Conservation (phyloP, 2,113 vertebrate genomes). For the Corynorhinus townsendii region DNA sequence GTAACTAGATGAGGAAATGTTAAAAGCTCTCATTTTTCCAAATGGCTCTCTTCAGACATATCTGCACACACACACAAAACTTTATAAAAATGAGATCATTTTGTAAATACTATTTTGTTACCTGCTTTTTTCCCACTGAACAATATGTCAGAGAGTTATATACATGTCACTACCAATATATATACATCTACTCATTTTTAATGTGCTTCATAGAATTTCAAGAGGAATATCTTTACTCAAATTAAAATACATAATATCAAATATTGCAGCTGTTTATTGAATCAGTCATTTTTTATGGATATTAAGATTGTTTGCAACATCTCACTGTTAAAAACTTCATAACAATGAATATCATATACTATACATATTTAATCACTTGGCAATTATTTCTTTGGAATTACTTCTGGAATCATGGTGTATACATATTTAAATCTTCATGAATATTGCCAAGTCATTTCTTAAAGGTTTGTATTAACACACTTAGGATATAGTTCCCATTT, state of each 20-base stretch:
- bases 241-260: not conserved
- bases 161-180: not conserved
- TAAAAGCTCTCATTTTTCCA: not conserved
- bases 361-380: not conserved
- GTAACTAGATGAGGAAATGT: not conserved
- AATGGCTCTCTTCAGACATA: not conserved
- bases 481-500: not conserved
- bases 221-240: not conserved
- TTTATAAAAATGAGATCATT: not conserved
- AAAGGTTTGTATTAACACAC: not conserved
- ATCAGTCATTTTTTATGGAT: not conserved
- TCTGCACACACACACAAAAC: not conserved
- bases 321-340: not conserved
- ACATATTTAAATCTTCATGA: not conserved
- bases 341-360: not conserved
- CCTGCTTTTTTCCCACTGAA: not conserved
- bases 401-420: not conserved
- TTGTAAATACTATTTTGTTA: not conserved
- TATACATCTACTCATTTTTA: not conserved
- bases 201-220: not conserved
- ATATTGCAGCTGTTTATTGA: not conserved
- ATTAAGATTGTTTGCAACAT: not conserved
- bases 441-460: not conserved
- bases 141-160: not conserved
- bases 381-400: not conserved